These are phyloP conservation scores for Leucophenga montana DNA, from an alignment of 2,888 invertebrate species.

Conservation along the genomic window DNA sequence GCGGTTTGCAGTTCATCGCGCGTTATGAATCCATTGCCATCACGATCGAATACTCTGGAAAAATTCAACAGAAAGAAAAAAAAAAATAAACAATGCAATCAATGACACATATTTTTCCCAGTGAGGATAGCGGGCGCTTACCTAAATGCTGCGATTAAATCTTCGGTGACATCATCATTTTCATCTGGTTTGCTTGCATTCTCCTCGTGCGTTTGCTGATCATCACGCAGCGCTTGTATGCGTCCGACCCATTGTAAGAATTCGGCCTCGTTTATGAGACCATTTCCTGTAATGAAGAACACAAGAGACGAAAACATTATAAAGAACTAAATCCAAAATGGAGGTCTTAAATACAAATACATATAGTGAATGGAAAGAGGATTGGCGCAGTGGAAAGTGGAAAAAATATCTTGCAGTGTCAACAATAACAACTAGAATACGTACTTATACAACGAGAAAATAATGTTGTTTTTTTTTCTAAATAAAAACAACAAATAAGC, in stretches of 20 bases:
- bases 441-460: background rate
- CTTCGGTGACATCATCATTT: constrained; percentile 81
- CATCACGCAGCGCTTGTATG: constrained; percentile 81
- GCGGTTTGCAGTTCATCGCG: constrained; percentile 84
- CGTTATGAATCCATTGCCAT: constrained; percentile 91
- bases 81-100: background rate
- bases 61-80: background rate
- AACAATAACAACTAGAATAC: background rate
- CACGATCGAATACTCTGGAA: constrained; percentile 87
- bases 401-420: background rate
- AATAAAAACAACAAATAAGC: background rate
- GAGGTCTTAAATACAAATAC: no score
- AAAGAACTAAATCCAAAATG: no score
- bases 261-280: constrained; percentile 84
- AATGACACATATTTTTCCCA: background rate
- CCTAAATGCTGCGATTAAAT: constrained; percentile 90
- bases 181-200: constrained; percentile 72
- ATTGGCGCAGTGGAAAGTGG: constrained; percentile 10
- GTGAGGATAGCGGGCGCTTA: constrained; percentile 57
- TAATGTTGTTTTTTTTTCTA: background rate
- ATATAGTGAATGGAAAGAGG: background rate
- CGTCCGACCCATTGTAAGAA: constrained; percentile 85
- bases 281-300: constrained; percentile 76
- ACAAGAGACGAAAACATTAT: no score
- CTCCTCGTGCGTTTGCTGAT: constrained; percentile 72